Evolutionary conservation across 2,888 invertebrate genomes (phyloP), one percentile per base, ranked within the genome.

Genomic region (Cantharis lateralis): DNA sequence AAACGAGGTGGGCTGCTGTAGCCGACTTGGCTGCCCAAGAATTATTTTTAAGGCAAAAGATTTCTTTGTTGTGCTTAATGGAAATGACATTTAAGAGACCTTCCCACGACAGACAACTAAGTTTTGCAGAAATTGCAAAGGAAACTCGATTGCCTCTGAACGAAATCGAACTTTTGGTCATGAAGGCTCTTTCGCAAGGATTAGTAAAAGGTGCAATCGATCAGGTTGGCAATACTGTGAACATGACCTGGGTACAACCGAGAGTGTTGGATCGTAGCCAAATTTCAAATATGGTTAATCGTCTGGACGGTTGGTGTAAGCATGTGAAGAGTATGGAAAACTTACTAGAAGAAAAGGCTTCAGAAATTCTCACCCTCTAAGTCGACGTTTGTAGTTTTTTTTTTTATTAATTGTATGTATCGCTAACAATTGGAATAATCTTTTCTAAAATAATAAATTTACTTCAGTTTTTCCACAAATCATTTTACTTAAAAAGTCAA

Each of bases 1-100:
- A 93, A 84, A 90, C 93, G 0, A 91, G 92, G 78, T 95, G 96
- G 96, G 89, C 91, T 3, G 92, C 92, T 78, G 94, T 97, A 82
- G 94, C 96, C 0, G 97, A 98, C 88, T 89, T 98, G 16, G 92
- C 92, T 10, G 93, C 95, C 0, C 94, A 96, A 79, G 97, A 97
- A 85, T 87, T 93, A 0, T 93, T 93, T 84, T 89, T 98, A 81
- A 89, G 96, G 16, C 95, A 97, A 88, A 99, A 99, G 89, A 97
- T 99, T 78, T 96, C 97, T 0, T 91, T 99, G 16, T 90, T 99
- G 15, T 98, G 98, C 86, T 91, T 99, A 0, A 99, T 99, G 98
- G 98, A 98, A 94, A 97, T 99, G 97, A 98, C 99, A 0, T 98
- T 99, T 86, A 96, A 96, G 86, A 93, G 98, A 71, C 94, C 97